Conservation (phyloP, 2,113 vertebrate genomes). For the Muntiacus reevesi region DNA sequence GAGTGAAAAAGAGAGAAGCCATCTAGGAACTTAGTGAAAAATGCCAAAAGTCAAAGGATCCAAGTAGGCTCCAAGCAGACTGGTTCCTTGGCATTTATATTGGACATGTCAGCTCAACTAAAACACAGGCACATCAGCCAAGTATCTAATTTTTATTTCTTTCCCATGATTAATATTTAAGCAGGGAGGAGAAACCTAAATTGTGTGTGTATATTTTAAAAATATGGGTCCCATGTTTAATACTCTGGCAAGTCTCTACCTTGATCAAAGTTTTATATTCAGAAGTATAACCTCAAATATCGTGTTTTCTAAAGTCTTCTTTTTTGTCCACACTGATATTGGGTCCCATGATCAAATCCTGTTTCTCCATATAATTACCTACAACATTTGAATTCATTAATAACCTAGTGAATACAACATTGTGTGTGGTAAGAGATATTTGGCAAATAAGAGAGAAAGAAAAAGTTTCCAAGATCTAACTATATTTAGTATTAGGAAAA, state of each 20-base stretch:
- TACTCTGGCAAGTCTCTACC: neutral
- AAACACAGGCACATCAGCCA: neutral
- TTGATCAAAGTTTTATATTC: neutral
- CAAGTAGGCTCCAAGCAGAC: conserved; percentile 58
- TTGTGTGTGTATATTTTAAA: neutral
- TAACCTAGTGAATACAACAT: neutral
- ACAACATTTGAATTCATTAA: neutral
- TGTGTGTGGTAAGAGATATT: neutral
- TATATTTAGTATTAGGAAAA: conserved; percentile 7
- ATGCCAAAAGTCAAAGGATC: conserved; percentile 53
- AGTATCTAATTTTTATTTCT: neutral
- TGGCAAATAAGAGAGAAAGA: neutral
- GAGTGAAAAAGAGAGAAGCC: neutral
- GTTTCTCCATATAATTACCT: neutral
- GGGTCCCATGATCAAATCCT: neutral
- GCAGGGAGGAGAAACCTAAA: neutral
- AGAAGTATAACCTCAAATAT: neutral
- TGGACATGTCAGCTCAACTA: neutral
- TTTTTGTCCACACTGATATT: neutral
- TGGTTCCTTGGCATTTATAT: conserved; percentile 47
- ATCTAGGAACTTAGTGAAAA: conserved; percentile 71
- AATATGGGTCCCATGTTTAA: neutral
- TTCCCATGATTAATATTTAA: neutral
- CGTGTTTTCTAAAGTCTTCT: neutral
- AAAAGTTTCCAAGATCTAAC: neutral